Evolutionary conservation across 2,113 vertebrate species (phyloP).

Genomic region (Thinocorus orbignyianus): DNA sequence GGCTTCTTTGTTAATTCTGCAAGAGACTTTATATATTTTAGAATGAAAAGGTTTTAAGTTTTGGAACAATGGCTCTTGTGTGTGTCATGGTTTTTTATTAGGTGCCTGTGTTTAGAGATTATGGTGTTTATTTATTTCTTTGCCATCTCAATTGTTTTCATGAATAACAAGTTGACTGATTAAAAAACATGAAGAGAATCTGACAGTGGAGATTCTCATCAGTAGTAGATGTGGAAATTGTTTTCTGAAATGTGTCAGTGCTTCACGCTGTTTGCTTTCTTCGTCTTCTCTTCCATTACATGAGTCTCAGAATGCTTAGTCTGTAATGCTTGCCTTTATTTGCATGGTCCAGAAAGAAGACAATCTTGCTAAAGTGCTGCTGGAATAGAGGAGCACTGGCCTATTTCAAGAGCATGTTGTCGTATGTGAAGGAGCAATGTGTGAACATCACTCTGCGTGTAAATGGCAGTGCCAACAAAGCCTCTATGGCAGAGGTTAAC

Average conservation of each 20-base stretch:
- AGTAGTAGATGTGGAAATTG: neutral
- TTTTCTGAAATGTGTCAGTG: neutral
- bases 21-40: neutral
- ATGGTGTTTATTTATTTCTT: neutral
- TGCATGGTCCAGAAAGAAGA: neutral
- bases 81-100: neutral
- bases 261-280: neutral
- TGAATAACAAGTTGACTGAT: neutral
- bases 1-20: neutral
- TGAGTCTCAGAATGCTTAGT: neutral
- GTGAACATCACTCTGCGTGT: neutral
- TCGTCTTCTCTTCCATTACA: neutral
- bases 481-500: neutral
- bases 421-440: rapidly evolving
- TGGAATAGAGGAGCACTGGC: neutral
- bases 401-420: neutral
- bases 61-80: neutral
- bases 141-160: neutral
- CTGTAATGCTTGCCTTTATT: neutral
- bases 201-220: neutral
- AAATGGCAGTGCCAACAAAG: neutral
- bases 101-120: neutral
- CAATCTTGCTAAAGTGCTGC: neutral
- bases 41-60: neutral
- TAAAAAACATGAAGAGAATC: neutral